Evolutionary conservation across 2,888 invertebrate genomes (phyloP), one percentile per base, ranked within the genome.

Genomic region (Hymenopus coronatus): DNA sequence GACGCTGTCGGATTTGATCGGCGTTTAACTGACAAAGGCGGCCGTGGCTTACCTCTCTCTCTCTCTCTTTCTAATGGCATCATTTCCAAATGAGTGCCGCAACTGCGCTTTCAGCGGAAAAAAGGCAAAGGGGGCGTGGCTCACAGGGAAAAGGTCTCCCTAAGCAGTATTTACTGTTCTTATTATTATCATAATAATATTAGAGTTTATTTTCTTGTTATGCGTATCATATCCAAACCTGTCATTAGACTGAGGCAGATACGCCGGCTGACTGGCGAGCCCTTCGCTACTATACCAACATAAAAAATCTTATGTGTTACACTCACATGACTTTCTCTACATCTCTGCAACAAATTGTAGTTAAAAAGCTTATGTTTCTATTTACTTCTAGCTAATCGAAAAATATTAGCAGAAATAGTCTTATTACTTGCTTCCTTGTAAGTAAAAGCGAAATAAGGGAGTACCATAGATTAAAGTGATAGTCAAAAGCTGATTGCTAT

Each of bases 241-340:
- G 85, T 89, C 83, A 89, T 89, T 89, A 89, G 87, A 30, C 87
- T 89, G 86, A 89, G 87, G 83, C 86, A 82, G 85, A 81, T 88
- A 86, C 20, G 54, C 54, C 54, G 54, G 54, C 54, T 70, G 54
- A 20, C 54, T 70, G 54, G 54, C 25, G 54, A 70, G 54, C 54
- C 54, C 20, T 70, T 70, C 20, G 54, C 54, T 70, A 70, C 54
- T 70, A 70, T 25, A 20, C 15, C 20, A 70, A 70, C 54, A 70
- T 70, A 70, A 70, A 70, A 40, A n/a, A n/a, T n/a, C n/a, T n/a
- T n/a, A n/a, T n/a, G n/a, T n/a, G n/a, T n/a, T n/a, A n/a, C n/a
- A n/a, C n/a, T n/a, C n/a, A n/a, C n/a, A n/a, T n/a, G n/a, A n/a
- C n/a, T n/a, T n/a, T n/a, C n/a, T n/a, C n/a, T n/a, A n/a, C n/a